Conservation (phyloP, 1,140 invertebrate species). For the Branchinecta lindahli region DNA sequence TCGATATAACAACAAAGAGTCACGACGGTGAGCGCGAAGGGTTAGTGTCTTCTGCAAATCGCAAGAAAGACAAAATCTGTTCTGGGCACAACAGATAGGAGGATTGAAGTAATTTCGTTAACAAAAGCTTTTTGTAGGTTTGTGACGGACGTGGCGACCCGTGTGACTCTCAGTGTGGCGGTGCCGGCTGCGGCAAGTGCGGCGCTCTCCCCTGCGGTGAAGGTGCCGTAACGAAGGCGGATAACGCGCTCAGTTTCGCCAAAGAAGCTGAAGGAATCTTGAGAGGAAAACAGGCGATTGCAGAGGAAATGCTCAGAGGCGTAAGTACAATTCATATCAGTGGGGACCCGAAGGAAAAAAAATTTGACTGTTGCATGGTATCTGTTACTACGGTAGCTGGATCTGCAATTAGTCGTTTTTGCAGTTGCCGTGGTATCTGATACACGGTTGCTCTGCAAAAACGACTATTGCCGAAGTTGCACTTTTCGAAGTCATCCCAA, state of each 20-base stretch:
- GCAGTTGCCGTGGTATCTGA: no score
- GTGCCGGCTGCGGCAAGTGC: constrained; percentile 79
- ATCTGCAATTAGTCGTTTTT: no score
- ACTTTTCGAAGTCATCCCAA: no score
- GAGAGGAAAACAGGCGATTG: constrained; percentile 58
- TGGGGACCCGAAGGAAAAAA: not conserved
- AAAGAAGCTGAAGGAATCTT: constrained; percentile 64
- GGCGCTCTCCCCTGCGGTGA: constrained; percentile 74
- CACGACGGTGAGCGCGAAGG: no score
- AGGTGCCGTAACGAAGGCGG: constrained; percentile 71
- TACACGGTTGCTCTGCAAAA: no score
- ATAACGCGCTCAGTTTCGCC: constrained; percentile 65
- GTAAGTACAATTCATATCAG: constrained; percentile 30
- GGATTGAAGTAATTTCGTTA: no score
- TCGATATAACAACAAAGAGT: no score
- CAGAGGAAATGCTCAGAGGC: constrained; percentile 46
- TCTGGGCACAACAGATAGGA: no score
- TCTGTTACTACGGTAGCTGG: not conserved
- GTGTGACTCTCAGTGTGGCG: constrained; percentile 74
- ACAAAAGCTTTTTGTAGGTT: constrained; percentile 39
- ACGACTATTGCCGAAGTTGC: no score
- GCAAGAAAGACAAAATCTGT: no score
- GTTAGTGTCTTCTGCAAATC: no score
- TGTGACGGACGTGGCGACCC: constrained; percentile 70
- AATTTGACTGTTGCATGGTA: no score